phyloP scores from a whole-genome alignment of 2,113 vertebrate genomes.

The human region GRCh38 chr2:21858001-21858500 shows the following conservation, averaged over 20 bases:
- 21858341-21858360: background rate
- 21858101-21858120: background rate
- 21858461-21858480: background rate
- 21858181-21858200: background rate
- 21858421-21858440: background rate
- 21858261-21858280: background rate
- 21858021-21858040: background rate
- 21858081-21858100: background rate
- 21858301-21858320: background rate
- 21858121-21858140: background rate
- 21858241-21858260: background rate
- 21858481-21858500: background rate
- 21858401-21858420: background rate
- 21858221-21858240: background rate
- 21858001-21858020: background rate
- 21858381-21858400: background rate
- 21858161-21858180: background rate
- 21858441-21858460: background rate
- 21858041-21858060: background rate
- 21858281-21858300: background rate
- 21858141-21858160: background rate
- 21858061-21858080: background rate
- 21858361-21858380: background rate
- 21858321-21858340: background rate
- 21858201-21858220: background rate